phyloP scores from a whole-genome alignment of 1,140 invertebrate species.

The Reticulitermes speratus region DNA sequence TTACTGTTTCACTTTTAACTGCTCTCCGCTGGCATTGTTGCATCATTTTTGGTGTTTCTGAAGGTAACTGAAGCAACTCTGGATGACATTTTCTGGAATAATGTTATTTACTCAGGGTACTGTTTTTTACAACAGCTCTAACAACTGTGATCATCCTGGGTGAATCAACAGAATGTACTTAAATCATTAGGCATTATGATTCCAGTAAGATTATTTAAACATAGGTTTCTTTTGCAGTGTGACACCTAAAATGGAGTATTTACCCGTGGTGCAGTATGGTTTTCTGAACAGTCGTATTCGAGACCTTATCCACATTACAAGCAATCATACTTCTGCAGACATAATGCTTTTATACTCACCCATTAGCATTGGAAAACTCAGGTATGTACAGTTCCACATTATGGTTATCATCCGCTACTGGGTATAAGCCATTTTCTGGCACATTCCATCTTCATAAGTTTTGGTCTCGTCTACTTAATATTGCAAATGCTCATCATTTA shows the following conservation, averaged over 20 bases:
- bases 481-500: constrained; percentile 16
- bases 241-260: constrained; percentile 64
- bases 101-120: no score
- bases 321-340: constrained; percentile 52
- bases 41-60: no score
- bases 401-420: neutral
- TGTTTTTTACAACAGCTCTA: no score
- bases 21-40: no score
- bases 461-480: neutral
- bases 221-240: constrained; percentile 51
- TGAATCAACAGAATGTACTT: no score
- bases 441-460: no score
- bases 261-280: constrained; percentile 82
- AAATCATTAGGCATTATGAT: no score
- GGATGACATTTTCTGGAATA: no score
- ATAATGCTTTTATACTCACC: constrained; percentile 57
- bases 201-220: no score
- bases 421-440: neutral
- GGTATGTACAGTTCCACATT: constrained; percentile 40
- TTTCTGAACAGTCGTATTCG: constrained; percentile 73
- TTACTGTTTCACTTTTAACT: no score
- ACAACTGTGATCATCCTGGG: no score
- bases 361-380: constrained; percentile 66
- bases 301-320: constrained; percentile 66
- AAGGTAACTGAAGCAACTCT: no score